A percentile compares a stretch with the other conserved stretches of the same genome.
These are phyloP conservation scores for Phacellophora camtschatica DNA, from an alignment of 30 jellyfish, hydroid and myxozoan genomes.

Conservation along the genomic window DNA sequence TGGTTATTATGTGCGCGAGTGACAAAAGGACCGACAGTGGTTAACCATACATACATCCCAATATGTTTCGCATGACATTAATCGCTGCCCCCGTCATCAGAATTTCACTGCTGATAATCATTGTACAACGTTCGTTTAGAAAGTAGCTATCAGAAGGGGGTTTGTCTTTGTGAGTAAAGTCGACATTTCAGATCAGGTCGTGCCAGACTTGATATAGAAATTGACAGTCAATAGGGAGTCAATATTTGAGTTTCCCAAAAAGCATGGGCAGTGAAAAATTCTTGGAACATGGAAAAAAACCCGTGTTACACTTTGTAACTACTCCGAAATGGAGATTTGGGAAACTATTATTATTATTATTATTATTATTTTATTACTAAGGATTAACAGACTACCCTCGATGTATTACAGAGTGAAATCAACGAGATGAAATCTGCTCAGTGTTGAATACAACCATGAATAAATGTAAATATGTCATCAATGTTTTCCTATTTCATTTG, in stretches of 20 bases:
- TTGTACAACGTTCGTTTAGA: not conserved
- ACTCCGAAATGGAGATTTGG: no score
- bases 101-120: constrained; percentile 4
- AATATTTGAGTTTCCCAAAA: not conserved
- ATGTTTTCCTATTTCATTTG: no score
- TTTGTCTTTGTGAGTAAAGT: not conserved
- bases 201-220: not conserved
- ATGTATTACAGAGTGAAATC: no score
- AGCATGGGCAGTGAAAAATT: no score
- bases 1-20: not conserved
- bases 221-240: not conserved
- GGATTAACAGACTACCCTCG: no score
- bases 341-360: no score
- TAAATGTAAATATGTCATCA: no score
- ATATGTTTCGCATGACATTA: constrained; percentile 15
- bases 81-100: constrained; percentile 42
- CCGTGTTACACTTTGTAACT: no score
- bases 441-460: no score
- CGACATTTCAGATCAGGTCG: not conserved
- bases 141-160: not conserved
- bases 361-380: no score
- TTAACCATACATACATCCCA: constrained; percentile 48
- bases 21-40: constrained; percentile 63
- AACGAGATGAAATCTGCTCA: no score
- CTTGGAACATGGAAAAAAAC: no score